phyloP scores from a whole-genome alignment of 2,888 invertebrate species.

The Anorthoa munda region DNA sequence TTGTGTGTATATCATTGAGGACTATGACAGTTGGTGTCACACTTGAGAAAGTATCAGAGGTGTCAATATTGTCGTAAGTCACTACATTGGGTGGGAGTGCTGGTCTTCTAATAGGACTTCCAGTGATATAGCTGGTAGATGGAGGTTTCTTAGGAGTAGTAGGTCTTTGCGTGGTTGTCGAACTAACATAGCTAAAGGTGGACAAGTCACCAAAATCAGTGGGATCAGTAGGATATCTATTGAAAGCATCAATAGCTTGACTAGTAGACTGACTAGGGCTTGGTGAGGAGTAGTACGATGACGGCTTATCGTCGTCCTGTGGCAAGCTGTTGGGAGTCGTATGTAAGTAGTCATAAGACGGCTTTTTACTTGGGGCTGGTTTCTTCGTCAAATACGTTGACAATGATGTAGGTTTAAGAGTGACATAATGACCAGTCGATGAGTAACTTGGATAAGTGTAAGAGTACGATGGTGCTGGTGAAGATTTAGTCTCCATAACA shows the following conservation, averaged over 20 bases:
- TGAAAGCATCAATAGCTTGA: constrained; percentile 87
- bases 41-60: constrained; percentile 84
- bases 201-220: constrained; percentile 84
- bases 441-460: constrained; percentile 78
- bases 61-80: constrained; percentile 77
- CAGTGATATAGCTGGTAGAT: constrained; percentile 88
- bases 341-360: constrained; percentile 73
- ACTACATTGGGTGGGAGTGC: constrained; percentile 76
- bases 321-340: constrained; percentile 82
- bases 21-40: constrained; percentile 89
- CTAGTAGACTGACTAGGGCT: constrained; percentile 86
- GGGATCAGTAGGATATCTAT: constrained; percentile 86
- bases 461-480: constrained; percentile 77
- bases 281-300: constrained; percentile 79
- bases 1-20: constrained; percentile 79
- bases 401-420: constrained; percentile 80
- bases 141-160: constrained; percentile 76
- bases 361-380: constrained; percentile 75
- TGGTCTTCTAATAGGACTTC: constrained; percentile 89
- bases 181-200: constrained; percentile 85
- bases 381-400: constrained; percentile 71
- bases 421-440: constrained; percentile 86
- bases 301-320: constrained; percentile 76
- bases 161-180: constrained; percentile 79
- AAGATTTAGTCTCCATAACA: constrained; percentile 83